Conservation (phyloP, 2,113 vertebrate genomes). For the Phoxinus phoxinus region DNA sequence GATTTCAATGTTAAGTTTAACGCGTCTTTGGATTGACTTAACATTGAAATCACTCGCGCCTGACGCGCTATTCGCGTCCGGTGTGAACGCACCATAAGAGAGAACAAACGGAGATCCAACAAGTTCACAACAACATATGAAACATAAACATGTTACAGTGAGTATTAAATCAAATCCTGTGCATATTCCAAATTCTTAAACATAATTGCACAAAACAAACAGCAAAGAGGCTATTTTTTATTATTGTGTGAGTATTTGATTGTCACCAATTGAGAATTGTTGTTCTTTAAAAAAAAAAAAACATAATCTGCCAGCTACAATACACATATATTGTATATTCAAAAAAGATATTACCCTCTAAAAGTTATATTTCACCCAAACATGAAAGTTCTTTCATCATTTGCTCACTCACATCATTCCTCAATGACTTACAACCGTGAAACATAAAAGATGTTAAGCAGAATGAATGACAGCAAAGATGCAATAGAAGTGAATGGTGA, state of each 20-base stretch:
- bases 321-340: background rate
- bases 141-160: background rate
- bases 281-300: background rate
- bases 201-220: background rate
- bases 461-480: constrained; percentile 1
- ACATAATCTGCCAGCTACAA: background rate
- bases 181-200: background rate
- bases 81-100: no score
- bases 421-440: background rate
- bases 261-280: background rate
- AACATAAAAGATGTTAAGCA: background rate
- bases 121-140: background rate
- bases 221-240: background rate
- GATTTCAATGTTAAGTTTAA: no score
- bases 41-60: no score
- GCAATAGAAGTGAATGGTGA: background rate
- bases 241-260: no score
- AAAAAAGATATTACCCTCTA: background rate
- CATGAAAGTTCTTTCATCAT: background rate
- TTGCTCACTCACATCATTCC: background rate
- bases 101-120: background rate
- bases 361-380: background rate
- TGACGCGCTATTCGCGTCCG: no score
- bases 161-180: background rate
- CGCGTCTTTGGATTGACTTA: no score